Evolutionary conservation across 2,888 invertebrate species (phyloP).

Genomic region (Crematogaster levior): DNA sequence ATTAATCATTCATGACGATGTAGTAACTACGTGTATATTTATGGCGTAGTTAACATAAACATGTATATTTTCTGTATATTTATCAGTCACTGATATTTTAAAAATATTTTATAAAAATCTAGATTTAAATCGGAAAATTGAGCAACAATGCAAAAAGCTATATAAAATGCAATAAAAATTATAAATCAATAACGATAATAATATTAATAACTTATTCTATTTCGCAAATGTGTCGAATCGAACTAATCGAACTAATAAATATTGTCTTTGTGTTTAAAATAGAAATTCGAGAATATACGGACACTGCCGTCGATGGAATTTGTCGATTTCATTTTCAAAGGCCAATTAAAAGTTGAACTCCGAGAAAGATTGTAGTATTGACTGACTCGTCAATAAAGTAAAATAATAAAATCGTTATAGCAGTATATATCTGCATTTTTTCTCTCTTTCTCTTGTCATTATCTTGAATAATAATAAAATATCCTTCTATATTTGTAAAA

Average conservation of each 20-base stretch:
- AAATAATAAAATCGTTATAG: background rate
- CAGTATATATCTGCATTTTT: no score
- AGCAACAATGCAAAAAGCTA: background rate
- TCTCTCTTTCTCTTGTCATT: background rate
- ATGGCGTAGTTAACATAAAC: conserved; percentile 26
- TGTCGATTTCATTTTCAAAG: background rate
- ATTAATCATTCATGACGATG: conserved; percentile 39
- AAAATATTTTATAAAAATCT: conserved; percentile 1
- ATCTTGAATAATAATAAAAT: background rate
- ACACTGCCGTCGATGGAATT: background rate
- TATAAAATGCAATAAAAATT: background rate
- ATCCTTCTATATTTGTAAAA: background rate
- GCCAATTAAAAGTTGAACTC: conserved; percentile 5
- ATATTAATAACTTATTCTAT: conserved; percentile 12
- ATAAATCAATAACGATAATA: background rate
- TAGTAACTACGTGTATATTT: conserved; percentile 10
- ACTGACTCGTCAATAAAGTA: background rate
- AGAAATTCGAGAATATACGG: background rate
- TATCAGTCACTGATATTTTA: background rate
- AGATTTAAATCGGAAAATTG: background rate
- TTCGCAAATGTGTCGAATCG: background rate
- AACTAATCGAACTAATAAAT: conserved; percentile 1
- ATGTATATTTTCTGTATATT: background rate
- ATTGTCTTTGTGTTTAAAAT: background rate
- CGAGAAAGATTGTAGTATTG: background rate